These are phyloP conservation scores for Plecturocebus donacophilus DNA, from an alignment of 2,113 vertebrate species.

Conservation along the genomic window DNA sequence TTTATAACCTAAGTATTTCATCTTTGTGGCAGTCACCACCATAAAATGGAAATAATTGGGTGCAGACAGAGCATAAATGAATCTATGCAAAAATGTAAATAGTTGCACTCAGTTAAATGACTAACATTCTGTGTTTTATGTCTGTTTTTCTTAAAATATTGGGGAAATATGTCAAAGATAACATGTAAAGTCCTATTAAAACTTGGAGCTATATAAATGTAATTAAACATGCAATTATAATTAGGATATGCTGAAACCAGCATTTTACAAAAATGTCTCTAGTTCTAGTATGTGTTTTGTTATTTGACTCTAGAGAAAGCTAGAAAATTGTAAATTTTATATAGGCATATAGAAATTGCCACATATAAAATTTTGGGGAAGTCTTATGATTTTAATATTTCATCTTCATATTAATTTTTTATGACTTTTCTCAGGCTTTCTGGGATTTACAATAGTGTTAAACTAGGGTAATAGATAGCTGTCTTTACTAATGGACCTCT, in stretches of 20 bases:
- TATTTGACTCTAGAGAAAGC: background rate
- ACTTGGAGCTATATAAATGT: slow-evolving; percentile 1
- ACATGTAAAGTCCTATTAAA: background rate
- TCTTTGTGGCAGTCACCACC: background rate
- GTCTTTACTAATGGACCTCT: background rate
- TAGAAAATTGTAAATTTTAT: background rate
- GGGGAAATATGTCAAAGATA: background rate
- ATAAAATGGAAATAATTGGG: background rate
- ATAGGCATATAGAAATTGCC: background rate
- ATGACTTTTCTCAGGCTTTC: background rate
- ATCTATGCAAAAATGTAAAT: background rate
- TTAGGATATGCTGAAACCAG: background rate
- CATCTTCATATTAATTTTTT: slow-evolving; percentile 5
- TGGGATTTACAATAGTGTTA: background rate
- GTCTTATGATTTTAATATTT: slow-evolving; percentile 47
- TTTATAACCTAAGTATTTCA: background rate
- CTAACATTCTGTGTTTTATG: background rate
- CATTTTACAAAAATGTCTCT: background rate
- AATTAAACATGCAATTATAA: background rate
- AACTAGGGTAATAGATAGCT: background rate
- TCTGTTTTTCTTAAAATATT: background rate
- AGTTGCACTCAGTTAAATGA: background rate
- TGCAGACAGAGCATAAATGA: background rate
- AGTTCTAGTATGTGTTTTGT: background rate
- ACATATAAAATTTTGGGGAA: background rate